A percentile compares a stretch with the other conserved stretches of the same genome.
Evolutionary conservation across 2,113 vertebrate genomes (phyloP).

Genomic region (Fukomys damarensis): DNA sequence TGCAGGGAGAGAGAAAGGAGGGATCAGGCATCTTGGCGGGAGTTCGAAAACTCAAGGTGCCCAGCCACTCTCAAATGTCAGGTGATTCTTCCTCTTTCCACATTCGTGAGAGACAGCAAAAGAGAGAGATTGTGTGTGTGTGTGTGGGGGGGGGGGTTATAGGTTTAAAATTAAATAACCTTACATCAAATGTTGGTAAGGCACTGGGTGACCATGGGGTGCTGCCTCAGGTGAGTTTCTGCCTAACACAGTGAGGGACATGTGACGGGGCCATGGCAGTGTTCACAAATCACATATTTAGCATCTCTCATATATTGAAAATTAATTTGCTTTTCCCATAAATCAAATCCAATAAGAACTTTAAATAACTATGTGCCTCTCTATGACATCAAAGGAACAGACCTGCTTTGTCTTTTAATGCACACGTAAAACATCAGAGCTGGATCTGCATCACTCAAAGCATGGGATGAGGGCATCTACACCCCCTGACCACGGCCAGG

Average conservation of each 20-base stretch:
- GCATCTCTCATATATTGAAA: background rate
- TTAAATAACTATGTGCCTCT: background rate
- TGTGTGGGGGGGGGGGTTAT: too few species aligned
- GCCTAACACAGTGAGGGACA: background rate
- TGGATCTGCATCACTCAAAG: fast-evolving
- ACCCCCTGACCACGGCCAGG: fast-evolving
- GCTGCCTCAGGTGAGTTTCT: background rate
- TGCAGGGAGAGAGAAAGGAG: too few species aligned
- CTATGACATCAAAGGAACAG: background rate
- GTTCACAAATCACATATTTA: background rate
- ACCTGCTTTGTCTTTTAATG: background rate
- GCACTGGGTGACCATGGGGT: fast-evolving
- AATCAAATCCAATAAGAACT: background rate
- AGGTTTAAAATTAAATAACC: background rate
- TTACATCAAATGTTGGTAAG: background rate
- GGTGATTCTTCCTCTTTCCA: background rate
- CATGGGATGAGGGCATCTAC: fast-evolving
- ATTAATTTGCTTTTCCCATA: background rate
- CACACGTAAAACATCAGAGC: fast-evolving
- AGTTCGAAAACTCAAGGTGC: background rate
- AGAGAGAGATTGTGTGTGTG: fast-evolving
- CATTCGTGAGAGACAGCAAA: background rate
- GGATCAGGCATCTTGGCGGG: fast-evolving
- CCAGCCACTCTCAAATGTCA: background rate
- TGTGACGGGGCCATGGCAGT: fast-evolving